Percentiles rank a stretch among this genome's conserved stretches.
Conservation (phyloP, 2,113 vertebrate genomes). For the Vulpes vulpes region DNA sequence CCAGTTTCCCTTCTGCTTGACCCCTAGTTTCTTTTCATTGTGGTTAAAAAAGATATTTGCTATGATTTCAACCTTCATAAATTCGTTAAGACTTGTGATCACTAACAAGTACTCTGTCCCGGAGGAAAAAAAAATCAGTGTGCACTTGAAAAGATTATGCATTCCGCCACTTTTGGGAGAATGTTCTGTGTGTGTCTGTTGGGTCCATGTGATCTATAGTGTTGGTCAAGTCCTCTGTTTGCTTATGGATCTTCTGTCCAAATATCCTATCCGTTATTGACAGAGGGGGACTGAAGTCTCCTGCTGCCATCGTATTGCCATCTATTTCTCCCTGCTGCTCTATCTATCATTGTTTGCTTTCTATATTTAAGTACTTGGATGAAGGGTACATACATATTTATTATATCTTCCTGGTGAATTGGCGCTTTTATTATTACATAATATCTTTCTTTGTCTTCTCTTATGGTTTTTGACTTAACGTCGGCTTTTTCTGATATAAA, state of each 20-base stretch:
- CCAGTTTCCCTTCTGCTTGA: background rate
- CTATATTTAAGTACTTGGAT: background rate
- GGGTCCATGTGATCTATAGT: background rate
- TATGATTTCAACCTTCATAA: background rate
- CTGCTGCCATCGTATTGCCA: background rate
- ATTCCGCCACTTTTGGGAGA: background rate
- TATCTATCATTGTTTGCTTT: background rate
- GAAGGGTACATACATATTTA: background rate
- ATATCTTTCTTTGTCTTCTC: too few species aligned
- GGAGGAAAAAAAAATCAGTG: background rate
- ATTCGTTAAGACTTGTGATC: background rate
- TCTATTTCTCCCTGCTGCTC: background rate
- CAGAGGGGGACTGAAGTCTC: background rate
- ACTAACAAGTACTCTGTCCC: background rate
- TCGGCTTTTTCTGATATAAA: too few species aligned
- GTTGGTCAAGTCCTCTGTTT: background rate
- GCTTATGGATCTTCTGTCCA: background rate
- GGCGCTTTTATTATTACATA: background rate
- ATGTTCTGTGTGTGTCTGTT: background rate
- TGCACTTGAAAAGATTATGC: background rate
- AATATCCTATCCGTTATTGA: background rate
- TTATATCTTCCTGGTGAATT: background rate
- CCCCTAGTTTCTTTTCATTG: background rate
- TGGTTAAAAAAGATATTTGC: background rate
- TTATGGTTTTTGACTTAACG: too few species aligned